These are phyloP conservation scores for Galeopterus variegatus DNA, from an alignment of 2,113 vertebrate species.

Conservation along the genomic window DNA sequence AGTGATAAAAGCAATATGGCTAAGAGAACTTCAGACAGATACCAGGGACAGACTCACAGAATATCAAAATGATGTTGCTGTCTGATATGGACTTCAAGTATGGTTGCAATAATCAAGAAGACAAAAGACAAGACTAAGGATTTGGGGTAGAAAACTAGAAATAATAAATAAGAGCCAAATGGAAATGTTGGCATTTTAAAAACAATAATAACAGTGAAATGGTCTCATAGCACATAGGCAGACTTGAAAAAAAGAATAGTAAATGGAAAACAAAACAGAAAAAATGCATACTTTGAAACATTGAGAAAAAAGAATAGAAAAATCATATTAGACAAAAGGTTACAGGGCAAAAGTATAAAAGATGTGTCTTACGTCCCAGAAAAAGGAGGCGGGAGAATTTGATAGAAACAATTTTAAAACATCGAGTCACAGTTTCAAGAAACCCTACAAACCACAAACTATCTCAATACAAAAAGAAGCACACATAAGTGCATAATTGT, in stretches of 20 bases:
- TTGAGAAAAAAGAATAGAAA: background rate
- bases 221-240: background rate
- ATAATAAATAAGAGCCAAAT: background rate
- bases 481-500: background rate
- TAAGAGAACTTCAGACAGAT: background rate
- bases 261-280: background rate
- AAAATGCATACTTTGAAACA: background rate
- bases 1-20: background rate
- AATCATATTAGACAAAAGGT: background rate
- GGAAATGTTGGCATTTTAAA: background rate
- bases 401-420: background rate
- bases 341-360: background rate
- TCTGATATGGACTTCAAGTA: background rate
- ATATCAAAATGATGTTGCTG: background rate
- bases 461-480: background rate
- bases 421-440: constrained; percentile 10
- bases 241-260: background rate
- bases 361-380: background rate
- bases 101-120: background rate
- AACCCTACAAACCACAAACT: background rate
- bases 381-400: background rate
- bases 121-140: background rate
- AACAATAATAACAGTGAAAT: background rate
- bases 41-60: background rate
- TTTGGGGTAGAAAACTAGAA: background rate